Conservation (phyloP, 2,113 vertebrate genomes). For the Anolis sagrei region DNA sequence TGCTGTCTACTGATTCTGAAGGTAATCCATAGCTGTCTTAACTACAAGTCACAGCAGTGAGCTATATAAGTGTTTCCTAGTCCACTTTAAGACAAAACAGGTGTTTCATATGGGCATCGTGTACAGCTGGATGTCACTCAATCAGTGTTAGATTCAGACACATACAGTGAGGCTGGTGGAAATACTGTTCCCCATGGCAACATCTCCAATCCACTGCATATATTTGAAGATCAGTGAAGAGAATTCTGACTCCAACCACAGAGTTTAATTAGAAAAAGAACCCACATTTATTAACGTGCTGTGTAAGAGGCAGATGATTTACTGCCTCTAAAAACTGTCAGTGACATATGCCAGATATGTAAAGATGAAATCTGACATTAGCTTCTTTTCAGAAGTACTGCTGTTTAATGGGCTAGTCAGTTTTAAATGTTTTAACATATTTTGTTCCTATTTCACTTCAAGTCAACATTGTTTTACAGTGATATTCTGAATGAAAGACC, state of each 20-base stretch:
- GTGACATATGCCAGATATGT: background rate
- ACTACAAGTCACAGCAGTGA: background rate
- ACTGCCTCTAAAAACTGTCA: background rate
- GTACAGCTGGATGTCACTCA: background rate
- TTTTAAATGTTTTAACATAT: constrained; percentile 39
- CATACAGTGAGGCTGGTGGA: background rate
- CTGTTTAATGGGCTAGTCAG: background rate
- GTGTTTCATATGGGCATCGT: background rate
- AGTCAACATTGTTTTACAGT: too few species aligned
- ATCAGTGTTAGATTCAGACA: background rate
- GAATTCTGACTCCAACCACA: background rate
- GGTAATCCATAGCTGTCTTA: background rate
- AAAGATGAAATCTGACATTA: background rate
- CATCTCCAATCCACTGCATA: too few species aligned
- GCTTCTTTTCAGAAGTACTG: constrained; percentile 6
- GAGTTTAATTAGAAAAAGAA: background rate
- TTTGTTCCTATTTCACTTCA: background rate
- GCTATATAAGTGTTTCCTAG: background rate
- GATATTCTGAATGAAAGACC: too few species aligned
- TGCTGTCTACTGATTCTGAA: background rate
- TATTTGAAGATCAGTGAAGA: background rate
- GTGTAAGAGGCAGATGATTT: background rate
- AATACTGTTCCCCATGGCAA: background rate
- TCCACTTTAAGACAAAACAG: background rate
- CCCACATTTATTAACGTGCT: background rate